Evolutionary conservation across 2,888 invertebrate species (phyloP), one percentile per base, ranked within the genome.

Genomic region (Cryptocheilus praepositus): DNA sequence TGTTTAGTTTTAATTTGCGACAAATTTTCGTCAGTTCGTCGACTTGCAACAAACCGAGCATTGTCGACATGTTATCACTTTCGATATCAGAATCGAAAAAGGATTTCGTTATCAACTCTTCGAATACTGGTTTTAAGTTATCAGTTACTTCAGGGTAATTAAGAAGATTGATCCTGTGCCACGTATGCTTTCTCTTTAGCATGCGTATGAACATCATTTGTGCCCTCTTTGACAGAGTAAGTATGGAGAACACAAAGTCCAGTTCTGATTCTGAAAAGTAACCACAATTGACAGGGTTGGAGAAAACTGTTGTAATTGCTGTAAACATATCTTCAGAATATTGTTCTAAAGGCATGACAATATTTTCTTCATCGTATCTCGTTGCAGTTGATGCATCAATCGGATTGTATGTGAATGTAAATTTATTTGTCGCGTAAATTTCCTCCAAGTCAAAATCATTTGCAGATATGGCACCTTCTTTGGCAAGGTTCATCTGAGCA

Each of bases 181-280:
- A 84, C 13, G 28, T 46, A 15, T 70, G 61, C 61, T 83, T 83
- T 28, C 87, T 80, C 64, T 82, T 85, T 3, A 86, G 58, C 67
- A 88, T 71, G 63, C 83, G 84, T 1, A 79, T 75, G 11, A 88
- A 67, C 21, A 88, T 68, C 59, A 77, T 83, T 71, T 87, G 86
- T 0, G 85, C 82, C 13, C 76, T 51, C 2, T 28, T 28, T 2
- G 76, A 74, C 15, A 88, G 60, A 0, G 80, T 81, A 13, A 87
- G 54, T 5, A 83, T 71, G 0, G 71, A 70, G 66, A 82, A 86
- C 63, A 87, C 62, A 3, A 66, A 69, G 64, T 86, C 80, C 0
- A 85, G 45, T 66, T 88, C 88, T 0, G 66, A 21, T 22, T 77
- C 67, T n/a, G 74, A 44, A 44, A 88, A 88, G 66, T 88, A 88